Percentiles rank a stretch among this genome's conserved stretches.
These are phyloP conservation scores for Drosophila merina DNA, from an alignment of 2,888 invertebrate species.

Conservation along the genomic window DNA sequence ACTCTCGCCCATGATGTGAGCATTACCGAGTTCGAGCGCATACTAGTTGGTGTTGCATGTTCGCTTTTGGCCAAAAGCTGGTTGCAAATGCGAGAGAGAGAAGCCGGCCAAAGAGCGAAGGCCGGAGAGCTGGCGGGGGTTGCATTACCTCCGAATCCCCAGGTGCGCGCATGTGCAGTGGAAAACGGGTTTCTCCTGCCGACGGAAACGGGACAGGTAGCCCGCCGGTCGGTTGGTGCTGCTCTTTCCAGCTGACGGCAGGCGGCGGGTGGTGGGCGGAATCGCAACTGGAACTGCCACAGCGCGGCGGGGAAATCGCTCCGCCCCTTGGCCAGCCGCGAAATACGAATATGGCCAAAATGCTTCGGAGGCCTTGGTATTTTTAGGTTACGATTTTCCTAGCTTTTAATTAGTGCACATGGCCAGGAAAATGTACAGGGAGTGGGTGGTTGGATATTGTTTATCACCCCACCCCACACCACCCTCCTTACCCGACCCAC, in stretches of 20 bases:
- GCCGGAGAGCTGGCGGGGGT: conserved; percentile 53
- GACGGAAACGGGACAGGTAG: conserved; percentile 49
- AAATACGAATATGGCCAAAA: conserved; percentile 36
- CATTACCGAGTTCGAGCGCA: conserved; percentile 83
- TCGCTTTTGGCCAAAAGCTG: conserved; percentile 53
- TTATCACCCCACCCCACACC: not conserved
- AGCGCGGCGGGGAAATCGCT: conserved; percentile 60
- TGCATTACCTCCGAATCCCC: conserved; percentile 32
- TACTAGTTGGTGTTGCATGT: conserved; percentile 83
- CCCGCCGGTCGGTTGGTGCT: conserved; percentile 10
- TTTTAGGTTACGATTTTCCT: conserved; percentile 63
- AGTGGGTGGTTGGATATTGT: conserved; percentile 11
- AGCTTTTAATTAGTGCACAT: conserved; percentile 68
- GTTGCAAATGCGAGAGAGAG: conserved; percentile 22
- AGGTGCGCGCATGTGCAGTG: conserved; percentile 68
- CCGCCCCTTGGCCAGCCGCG: conserved; percentile 56
- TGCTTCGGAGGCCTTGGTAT: conserved; percentile 45
- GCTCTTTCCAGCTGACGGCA: conserved; percentile 63
- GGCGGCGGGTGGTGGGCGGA: conserved; percentile 26
- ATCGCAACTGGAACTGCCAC: conserved; percentile 49
- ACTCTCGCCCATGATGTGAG: conserved; percentile 81
- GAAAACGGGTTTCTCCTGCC: conserved; percentile 62
- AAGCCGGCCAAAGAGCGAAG: conserved; percentile 31
- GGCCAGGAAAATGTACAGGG: conserved; percentile 16
- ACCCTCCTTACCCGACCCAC: not conserved